phyloP scores from a whole-genome alignment of 1,140 invertebrate genomes.

The Homalodisca vitripennis region DNA sequence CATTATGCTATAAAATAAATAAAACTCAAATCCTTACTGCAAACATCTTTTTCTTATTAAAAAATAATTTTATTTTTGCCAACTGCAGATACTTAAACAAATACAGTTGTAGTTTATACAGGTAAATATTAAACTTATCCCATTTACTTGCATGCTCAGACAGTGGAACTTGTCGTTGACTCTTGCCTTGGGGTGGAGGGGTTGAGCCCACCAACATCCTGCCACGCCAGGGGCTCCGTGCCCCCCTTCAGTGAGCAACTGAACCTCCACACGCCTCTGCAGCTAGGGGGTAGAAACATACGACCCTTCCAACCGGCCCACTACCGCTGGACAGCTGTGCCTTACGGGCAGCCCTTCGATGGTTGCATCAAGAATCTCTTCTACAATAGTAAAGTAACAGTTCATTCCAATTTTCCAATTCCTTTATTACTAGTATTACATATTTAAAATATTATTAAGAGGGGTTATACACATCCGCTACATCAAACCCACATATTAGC shows the following conservation, averaged over 20 bases:
- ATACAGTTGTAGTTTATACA: too few relatives aligned
- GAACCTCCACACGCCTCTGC: constrained; percentile 92
- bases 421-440: too few relatives aligned
- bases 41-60: too few relatives aligned
- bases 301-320: constrained; percentile 81
- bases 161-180: constrained; percentile 87
- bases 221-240: constrained; percentile 83
- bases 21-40: too few relatives aligned
- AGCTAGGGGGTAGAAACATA: constrained; percentile 79
- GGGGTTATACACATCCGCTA: too few relatives aligned
- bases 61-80: too few relatives aligned
- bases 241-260: constrained; percentile 95
- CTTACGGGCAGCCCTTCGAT: constrained; percentile 83
- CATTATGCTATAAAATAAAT: too few relatives aligned
- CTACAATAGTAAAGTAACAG: constrained; percentile 82
- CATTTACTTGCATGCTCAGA: constrained; percentile 47
- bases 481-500: too few relatives aligned
- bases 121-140: neutral
- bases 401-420: neutral
- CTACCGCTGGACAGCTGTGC: constrained; percentile 85
- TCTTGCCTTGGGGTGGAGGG: constrained; percentile 79
- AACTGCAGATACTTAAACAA: too few relatives aligned
- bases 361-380: constrained; percentile 95
- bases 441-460: too few relatives aligned
- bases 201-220: constrained; percentile 76